Percentiles rank a stretch among this genome's conserved stretches.
Conservation (phyloP, 2,113 vertebrate species). For the Otus sunia region DNA sequence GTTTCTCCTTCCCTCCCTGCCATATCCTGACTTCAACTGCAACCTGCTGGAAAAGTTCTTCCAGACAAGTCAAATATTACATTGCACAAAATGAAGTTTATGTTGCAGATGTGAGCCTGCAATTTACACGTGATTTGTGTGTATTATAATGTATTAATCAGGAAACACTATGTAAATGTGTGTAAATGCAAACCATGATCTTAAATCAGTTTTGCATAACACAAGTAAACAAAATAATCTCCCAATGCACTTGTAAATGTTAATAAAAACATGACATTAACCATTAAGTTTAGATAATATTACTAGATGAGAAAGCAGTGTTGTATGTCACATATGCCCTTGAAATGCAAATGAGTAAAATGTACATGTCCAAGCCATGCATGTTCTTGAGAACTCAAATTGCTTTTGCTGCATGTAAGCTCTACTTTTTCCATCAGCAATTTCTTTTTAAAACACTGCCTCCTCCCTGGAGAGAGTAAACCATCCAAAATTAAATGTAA, state of each 20-base stretch:
- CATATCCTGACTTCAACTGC: background rate
- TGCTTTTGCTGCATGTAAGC: slow-evolving; percentile 7
- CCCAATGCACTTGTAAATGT: slow-evolving; percentile 41
- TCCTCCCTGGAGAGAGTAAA: slow-evolving; percentile 15
- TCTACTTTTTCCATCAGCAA: background rate
- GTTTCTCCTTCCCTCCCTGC: background rate
- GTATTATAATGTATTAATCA: slow-evolving; percentile 30
- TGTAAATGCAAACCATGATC: slow-evolving; percentile 20
- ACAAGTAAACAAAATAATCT: slow-evolving; percentile 61
- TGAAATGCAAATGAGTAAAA: slow-evolving; percentile 24
- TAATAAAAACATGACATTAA: slow-evolving; percentile 60
- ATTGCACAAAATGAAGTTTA: background rate
- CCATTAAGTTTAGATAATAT: background rate
- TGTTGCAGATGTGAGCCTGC: background rate
- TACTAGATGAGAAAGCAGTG: background rate
- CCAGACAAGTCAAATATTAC: background rate
- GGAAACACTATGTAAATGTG: slow-evolving; percentile 46
- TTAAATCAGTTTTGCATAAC: slow-evolving; percentile 59
- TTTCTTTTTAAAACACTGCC: slow-evolving; percentile 32
- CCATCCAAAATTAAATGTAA: slow-evolving; percentile 36
- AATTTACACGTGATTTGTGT: slow-evolving; percentile 25
- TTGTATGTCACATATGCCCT: background rate
- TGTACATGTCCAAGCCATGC: background rate
- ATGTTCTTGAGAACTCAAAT: slow-evolving; percentile 11
- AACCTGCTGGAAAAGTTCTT: slow-evolving; percentile 16